These are phyloP conservation scores for Drosophila dunni DNA, from an alignment of 1,140 invertebrate species.

Conservation along the genomic window DNA sequence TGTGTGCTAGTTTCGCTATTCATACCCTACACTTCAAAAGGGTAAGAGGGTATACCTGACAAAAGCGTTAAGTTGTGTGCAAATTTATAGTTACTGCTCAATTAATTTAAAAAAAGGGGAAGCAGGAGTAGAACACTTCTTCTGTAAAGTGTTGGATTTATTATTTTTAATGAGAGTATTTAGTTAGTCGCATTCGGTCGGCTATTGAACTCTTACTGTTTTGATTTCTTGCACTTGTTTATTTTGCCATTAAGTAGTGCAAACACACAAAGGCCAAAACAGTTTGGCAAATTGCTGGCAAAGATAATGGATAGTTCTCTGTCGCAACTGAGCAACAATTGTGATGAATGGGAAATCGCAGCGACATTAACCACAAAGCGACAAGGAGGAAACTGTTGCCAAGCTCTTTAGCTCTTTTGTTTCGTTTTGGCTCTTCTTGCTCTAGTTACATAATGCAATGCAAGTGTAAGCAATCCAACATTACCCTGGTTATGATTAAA, in stretches of 20 bases:
- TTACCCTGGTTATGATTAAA: conserved; percentile 95
- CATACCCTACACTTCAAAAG: conserved; percentile 31
- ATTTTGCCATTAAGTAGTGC: conserved; percentile 54
- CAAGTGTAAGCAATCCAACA: conserved; percentile 51
- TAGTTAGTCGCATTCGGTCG: conserved; percentile 18
- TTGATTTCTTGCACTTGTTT: conserved; percentile 72
- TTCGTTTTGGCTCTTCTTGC: conserved; percentile 8
- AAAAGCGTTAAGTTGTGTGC: not conserved
- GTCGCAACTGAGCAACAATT: conserved; percentile 39
- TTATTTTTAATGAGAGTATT: conserved; percentile 12
- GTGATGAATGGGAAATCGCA: conserved; percentile 66
- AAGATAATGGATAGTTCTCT: conserved; percentile 40
- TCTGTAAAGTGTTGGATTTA: not conserved
- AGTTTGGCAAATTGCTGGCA: conserved; percentile 50
- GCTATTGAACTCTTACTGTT: conserved; percentile 48
- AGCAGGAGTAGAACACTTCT: not conserved
- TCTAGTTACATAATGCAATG: conserved; percentile 65
- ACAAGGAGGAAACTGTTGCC: conserved; percentile 32
- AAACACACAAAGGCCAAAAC: conserved; percentile 68
- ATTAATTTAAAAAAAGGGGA: not conserved
- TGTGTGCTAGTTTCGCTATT: conserved; percentile 34
- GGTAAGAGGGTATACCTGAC: conserved; percentile 27
- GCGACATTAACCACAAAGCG: conserved; percentile 55
- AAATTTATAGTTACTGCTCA: not conserved
- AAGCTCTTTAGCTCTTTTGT: conserved; percentile 14